Evolutionary conservation across 2,797 vertebrate species (phyloP), one percentile per base, ranked within the genome.

Genomic region (Semaprochilodus insignis): DNA sequence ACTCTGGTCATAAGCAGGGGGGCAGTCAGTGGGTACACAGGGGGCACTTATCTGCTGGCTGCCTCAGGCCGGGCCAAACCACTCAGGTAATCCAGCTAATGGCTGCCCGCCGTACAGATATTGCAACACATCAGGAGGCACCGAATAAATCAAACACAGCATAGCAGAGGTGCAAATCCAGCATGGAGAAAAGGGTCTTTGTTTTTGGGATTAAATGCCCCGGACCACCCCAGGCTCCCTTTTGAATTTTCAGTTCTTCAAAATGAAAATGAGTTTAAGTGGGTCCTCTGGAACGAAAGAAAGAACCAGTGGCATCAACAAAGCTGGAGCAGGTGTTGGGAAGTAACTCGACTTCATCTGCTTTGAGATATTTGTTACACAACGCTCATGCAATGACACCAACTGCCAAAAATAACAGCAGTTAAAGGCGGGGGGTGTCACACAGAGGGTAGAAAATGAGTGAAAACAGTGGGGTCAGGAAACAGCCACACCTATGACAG

Each of bases 131-230:
- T 85, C 65, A 83, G 79, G 72, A 75, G 77, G 85, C 81, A 83
- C 75, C 80, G 70, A 36, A 69, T 74, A 34, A 67, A 86, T 80
- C 59, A 83, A 76, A 81, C 71, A 77, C 74, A 72, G 11, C 17
- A 25, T 85, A 57, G 85, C 48, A 6, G 51, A 70, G 36, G 59
- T 40, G n/a, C 16, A 77, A 70, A 80, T 66, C 60, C 67, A 67
- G 44, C 1, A 78, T 69, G 11, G 78, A 59, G 82, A 66, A 83
- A 48, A 80, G 81, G 19, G 57, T 69, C 81, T 90, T 87, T 91
- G 88, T 91, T 91, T 87, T 87, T 87, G 87, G 85, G 88, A 86
- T 78, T 81, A 88, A 10, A 65, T 91, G 85, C 76, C 83, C 74
- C 70, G 85, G 80, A 17, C 67, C 81, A 63, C 83, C 87, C 73